These are phyloP conservation scores for Pedionomus torquatus DNA, from an alignment of 2,113 vertebrate genomes.

Conservation along the genomic window DNA sequence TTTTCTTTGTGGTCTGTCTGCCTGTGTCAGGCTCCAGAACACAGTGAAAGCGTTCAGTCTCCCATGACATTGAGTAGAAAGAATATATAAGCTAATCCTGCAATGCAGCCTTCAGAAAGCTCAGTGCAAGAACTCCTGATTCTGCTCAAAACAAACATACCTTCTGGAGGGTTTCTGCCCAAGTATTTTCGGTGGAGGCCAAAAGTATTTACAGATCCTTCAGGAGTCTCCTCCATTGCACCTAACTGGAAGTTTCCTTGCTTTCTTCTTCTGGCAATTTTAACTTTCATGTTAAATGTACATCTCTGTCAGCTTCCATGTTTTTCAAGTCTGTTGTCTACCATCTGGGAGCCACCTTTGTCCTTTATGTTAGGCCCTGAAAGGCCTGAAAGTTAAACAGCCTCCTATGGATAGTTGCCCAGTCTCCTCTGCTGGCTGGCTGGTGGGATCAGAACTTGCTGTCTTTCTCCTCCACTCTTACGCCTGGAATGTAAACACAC, in stretches of 20 bases:
- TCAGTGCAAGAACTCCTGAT: neutral
- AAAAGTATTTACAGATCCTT: conserved; percentile 47
- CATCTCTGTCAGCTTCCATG: conserved; percentile 12
- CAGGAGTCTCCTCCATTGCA: conserved; percentile 33
- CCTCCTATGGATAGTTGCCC: neutral
- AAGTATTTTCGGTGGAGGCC: conserved; percentile 32
- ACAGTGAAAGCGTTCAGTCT: conserved; percentile 43
- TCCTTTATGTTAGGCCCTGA: neutral
- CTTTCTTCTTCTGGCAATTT: conserved; percentile 22
- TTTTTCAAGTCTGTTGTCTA: conserved; percentile 50
- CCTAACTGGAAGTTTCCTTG: conserved; percentile 46
- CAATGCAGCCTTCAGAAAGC: neutral
- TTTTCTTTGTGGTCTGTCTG: conserved; percentile 62
- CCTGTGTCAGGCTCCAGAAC: conserved; percentile 50
- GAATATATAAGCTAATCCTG: conserved; percentile 23
- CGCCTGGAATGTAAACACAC: conserved; percentile 54
- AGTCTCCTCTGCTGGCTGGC: neutral
- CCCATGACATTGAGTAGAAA: conserved; percentile 1
- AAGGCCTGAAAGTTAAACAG: conserved; percentile 46
- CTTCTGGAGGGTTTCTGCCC: conserved; percentile 38
- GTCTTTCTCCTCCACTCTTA: conserved; percentile 51
- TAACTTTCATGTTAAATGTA: conserved; percentile 11
- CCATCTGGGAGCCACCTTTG: conserved; percentile 34
- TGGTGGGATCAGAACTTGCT: conserved; percentile 43
- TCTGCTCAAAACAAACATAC: conserved; percentile 64